A percentile compares a stretch with the other conserved stretches of the same genome.
Evolutionary conservation across 2,797 vertebrate genomes (phyloP).

Genomic region (Pseudotriccus pelzelni): DNA sequence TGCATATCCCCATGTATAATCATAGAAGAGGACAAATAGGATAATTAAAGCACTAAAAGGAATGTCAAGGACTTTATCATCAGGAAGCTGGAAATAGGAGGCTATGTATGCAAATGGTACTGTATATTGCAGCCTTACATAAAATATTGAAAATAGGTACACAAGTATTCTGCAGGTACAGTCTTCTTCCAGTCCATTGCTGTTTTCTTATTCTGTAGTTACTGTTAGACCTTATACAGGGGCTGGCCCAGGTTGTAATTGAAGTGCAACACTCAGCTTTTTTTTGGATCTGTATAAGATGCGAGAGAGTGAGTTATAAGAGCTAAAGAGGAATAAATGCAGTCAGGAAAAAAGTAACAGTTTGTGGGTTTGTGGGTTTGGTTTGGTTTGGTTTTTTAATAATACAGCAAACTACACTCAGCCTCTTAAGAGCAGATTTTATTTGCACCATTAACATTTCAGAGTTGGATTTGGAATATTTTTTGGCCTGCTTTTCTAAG

Average conservation of each 20-base stretch:
- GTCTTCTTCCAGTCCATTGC: neutral
- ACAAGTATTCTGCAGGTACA: neutral
- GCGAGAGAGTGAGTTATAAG: neutral
- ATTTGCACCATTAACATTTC: neutral
- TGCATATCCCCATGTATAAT: neutral
- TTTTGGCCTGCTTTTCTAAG: neutral
- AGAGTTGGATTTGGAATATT: neutral
- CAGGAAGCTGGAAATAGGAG: neutral
- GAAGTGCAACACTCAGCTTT: neutral
- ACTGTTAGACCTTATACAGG: neutral
- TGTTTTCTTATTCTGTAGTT: neutral
- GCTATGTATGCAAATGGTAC: neutral
- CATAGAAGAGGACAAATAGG: neutral
- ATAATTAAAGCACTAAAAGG: neutral
- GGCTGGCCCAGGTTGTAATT: neutral
- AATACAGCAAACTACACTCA: neutral
- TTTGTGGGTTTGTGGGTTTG: neutral
- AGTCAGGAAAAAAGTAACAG: neutral
- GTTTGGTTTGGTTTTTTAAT: neutral
- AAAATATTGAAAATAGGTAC: neutral
- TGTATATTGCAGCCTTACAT: neutral
- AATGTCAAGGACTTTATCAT: neutral
- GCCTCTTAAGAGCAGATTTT: neutral
- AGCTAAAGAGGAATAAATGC: neutral
- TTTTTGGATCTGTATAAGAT: neutral